phyloP scores from a whole-genome alignment of 1,140 invertebrate genomes.

The Popillia japonica region DNA sequence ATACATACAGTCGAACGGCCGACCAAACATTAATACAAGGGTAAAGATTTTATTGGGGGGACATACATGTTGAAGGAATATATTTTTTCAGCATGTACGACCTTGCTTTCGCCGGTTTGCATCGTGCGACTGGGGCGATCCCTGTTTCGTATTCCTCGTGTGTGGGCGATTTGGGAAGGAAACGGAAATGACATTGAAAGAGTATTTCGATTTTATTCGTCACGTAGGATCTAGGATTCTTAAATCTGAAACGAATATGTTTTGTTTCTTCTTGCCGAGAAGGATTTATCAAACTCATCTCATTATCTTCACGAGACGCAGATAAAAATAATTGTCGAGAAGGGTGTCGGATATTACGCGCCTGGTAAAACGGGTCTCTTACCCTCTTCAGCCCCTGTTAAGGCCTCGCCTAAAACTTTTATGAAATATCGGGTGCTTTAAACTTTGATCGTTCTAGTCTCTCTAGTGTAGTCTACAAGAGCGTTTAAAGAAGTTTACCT shows the following conservation, averaged over 20 bases:
- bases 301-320: neutral
- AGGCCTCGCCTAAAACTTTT: neutral
- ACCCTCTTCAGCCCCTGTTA: neutral
- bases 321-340: neutral
- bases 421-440: slow-evolving; percentile 10
- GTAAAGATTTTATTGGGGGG: neutral
- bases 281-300: no score
- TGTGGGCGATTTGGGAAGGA: neutral
- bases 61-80: neutral
- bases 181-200: neutral
- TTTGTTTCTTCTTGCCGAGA: no score
- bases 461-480: neutral
- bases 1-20: neutral
- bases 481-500: slow-evolving; percentile 14
- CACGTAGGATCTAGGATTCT: no score
- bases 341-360: neutral
- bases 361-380: neutral
- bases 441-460: slow-evolving; percentile 4
- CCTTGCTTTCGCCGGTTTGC: neutral
- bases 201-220: neutral
- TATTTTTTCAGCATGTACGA: neutral
- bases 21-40: neutral
- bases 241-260: no score
- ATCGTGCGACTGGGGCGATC: neutral
- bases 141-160: neutral